These are phyloP conservation scores for Hydrolagus affinis DNA, from an alignment of 2,113 vertebrate genomes.

Conservation along the genomic window DNA sequence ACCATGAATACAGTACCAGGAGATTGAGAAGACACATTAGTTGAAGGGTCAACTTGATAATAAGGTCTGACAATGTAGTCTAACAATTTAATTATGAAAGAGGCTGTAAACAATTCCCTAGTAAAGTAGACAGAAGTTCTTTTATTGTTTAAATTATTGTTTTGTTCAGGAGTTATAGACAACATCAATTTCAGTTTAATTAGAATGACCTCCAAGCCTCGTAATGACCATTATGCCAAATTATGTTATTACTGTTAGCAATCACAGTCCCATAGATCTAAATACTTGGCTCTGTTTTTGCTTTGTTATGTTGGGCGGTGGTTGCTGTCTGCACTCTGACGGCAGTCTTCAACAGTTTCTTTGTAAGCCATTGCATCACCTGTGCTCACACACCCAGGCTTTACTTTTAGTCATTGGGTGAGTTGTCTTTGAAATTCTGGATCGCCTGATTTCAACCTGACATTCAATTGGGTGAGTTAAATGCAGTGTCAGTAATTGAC, in stretches of 20 bases:
- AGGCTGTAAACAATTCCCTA: not conserved
- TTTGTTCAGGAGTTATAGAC: not conserved
- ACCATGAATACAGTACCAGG: too few relatives aligned
- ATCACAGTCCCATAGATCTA: not conserved
- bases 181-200: not conserved
- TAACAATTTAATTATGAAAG: not conserved
- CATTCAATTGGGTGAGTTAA: not conserved
- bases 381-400: not conserved
- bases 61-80: not conserved
- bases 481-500: not conserved
- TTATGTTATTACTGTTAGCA: not conserved
- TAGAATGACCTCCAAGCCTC: not conserved
- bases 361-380: not conserved
- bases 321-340: constrained; percentile 6
- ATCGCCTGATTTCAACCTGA: not conserved
- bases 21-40: not conserved
- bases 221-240: not conserved
- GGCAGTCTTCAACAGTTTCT: not conserved
- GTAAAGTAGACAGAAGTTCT: not conserved
- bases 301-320: not conserved
- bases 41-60: not conserved
- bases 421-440: not conserved
- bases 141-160: not conserved
- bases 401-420: not conserved
- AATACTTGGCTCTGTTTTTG: not conserved